A percentile compares a stretch with the other conserved stretches of the same genome.
phyloP scores from a whole-genome alignment of 2,113 vertebrate genomes.

The Anser cygnoides region DNA sequence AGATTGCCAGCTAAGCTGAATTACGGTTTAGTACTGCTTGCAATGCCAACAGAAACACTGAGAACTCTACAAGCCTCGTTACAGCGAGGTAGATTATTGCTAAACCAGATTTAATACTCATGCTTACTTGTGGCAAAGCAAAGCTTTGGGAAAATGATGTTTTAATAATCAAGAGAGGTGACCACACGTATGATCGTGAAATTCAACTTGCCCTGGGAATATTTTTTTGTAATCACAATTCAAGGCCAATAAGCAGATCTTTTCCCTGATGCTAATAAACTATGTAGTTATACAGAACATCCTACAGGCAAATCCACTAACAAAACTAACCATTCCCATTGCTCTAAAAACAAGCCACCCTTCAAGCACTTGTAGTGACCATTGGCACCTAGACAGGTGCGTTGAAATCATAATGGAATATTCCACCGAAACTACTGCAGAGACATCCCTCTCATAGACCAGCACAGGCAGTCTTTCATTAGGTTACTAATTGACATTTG shows the following conservation, averaged over 20 bases:
- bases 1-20: slow-evolving; percentile 22
- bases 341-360: not conserved
- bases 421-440: not conserved
- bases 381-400: not conserved
- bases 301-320: not conserved
- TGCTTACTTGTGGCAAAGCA: not conserved
- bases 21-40: not conserved
- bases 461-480: not conserved
- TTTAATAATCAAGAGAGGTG: not conserved
- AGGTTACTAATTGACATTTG: not conserved
- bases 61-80: not conserved
- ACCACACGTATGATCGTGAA: not conserved
- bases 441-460: not conserved
- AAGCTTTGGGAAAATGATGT: not conserved
- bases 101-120: not conserved
- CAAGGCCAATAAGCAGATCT: not conserved
- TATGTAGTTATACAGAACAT: not conserved
- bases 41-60: not conserved
- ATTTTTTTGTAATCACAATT: not conserved
- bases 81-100: not conserved
- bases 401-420: not conserved
- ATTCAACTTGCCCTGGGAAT: not conserved
- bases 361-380: not conserved
- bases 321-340: not conserved
- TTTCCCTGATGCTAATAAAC: not conserved